A percentile compares a stretch with the other conserved stretches of the same genome.
Conservation (phyloP, 1,140 invertebrate genomes). For the Trichoplusia ni region DNA sequence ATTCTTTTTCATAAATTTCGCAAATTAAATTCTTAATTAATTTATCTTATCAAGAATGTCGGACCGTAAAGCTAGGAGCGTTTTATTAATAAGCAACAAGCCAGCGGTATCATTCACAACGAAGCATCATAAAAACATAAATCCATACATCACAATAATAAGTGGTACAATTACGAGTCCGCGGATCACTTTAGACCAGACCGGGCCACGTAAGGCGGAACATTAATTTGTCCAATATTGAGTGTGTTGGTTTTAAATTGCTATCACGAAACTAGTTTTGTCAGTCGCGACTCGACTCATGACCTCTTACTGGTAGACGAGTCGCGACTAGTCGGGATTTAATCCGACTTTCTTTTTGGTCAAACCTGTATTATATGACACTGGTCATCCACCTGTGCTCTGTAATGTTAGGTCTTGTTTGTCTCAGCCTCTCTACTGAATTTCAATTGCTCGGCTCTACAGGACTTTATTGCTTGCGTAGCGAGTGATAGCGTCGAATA, state of each 20-base stretch:
- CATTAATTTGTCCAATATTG: slow-evolving; percentile 25
- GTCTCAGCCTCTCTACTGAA: background rate
- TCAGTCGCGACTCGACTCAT: slow-evolving; percentile 28
- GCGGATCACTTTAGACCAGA: slow-evolving; percentile 11
- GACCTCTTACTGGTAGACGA: slow-evolving; percentile 42
- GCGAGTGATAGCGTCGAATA: background rate
- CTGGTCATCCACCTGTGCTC: slow-evolving; percentile 2
- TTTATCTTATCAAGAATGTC: too few relatives aligned
- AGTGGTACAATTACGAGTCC: slow-evolving; percentile 9
- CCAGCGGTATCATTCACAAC: background rate
- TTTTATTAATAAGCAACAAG: too few relatives aligned
- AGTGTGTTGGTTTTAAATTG: slow-evolving; percentile 28
- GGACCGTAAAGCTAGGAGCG: too few relatives aligned
- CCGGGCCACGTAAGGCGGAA: background rate
- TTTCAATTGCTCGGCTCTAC: background rate
- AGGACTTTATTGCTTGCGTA: background rate
- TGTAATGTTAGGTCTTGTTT: background rate
- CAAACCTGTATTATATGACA: slow-evolving; percentile 11
- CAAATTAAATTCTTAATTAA: too few relatives aligned
- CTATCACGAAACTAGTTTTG: slow-evolving; percentile 40
- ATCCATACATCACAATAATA: slow-evolving; percentile 1
- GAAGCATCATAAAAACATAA: background rate
- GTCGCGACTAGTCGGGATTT: slow-evolving; percentile 37
- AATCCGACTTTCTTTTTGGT: slow-evolving; percentile 40
- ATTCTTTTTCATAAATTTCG: background rate